phyloP scores from a whole-genome alignment of 2,113 vertebrate species.

The Pseudopipra pipra region DNA sequence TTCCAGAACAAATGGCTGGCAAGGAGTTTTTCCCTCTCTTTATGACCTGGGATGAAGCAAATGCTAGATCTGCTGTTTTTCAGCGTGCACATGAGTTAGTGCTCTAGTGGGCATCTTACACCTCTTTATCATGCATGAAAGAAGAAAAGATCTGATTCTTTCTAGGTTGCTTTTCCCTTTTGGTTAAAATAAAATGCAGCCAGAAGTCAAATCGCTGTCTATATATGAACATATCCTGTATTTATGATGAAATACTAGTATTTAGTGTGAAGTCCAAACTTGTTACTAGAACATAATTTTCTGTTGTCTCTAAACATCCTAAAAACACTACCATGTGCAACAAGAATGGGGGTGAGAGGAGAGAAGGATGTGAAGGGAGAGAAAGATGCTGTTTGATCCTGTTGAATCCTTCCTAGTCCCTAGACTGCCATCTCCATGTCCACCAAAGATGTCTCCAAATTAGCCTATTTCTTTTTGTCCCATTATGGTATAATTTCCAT shows the following conservation, averaged over 20 bases:
- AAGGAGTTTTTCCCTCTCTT: not conserved
- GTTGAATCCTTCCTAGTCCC: not conserved
- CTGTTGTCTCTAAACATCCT: not conserved
- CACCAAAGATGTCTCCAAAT: not conserved
- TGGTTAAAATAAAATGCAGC: not conserved
- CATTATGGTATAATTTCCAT: rapidly evolving
- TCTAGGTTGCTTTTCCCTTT: not conserved
- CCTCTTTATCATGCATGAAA: not conserved
- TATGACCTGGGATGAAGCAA: not conserved
- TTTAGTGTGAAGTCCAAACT: not conserved
- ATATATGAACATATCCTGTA: not conserved
- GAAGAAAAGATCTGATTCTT: not conserved
- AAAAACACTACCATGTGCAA: not conserved
- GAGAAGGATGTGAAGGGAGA: not conserved
- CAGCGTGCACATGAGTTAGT: not conserved
- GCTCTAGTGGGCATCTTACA: not conserved
- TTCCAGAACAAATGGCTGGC: not conserved
- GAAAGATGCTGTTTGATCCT: not conserved
- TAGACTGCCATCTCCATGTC: not conserved
- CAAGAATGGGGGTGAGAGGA: not conserved
- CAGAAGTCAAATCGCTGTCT: not conserved
- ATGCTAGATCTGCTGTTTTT: not conserved
- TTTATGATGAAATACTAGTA: not conserved
- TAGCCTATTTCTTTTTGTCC: not conserved
- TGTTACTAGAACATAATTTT: not conserved